Evolutionary conservation across 2,797 vertebrate genomes (phyloP).

Genomic region (Simalia tracyae): DNA sequence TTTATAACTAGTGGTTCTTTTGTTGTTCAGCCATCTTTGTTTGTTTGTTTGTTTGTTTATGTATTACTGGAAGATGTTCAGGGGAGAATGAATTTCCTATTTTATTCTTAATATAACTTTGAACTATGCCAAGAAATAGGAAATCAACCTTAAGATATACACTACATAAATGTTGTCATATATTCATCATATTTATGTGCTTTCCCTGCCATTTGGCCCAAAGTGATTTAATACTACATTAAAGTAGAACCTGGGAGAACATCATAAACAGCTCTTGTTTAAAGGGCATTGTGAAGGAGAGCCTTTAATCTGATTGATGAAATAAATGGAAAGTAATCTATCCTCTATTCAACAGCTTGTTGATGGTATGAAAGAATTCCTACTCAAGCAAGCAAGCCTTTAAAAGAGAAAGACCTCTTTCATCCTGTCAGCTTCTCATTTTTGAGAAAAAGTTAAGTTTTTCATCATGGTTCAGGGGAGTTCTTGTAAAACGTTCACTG

Average conservation of each 20-base stretch:
- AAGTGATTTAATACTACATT: conserved; percentile 80
- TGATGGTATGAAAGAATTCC: conserved; percentile 86
- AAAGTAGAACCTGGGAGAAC: conserved; percentile 79
- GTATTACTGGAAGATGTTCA: conserved; percentile 47
- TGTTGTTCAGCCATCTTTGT: no score
- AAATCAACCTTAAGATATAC: conserved; percentile 70
- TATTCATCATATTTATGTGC: conserved; percentile 77
- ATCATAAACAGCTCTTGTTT: conserved; percentile 84
- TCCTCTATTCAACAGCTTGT: conserved; percentile 85
- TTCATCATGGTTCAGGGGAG: conserved; percentile 90
- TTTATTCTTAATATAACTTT: conserved; percentile 43
- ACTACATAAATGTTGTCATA: conserved; percentile 71
- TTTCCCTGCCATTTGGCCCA: conserved; percentile 62
- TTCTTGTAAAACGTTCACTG: conserved; percentile 88
- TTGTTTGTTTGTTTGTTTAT: conserved; percentile 39
- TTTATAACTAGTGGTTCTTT: conserved; percentile 18
- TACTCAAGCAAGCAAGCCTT: conserved; percentile 79
- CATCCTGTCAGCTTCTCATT: conserved; percentile 87
- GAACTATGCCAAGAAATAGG: conserved; percentile 63
- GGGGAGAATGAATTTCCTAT: neutral
- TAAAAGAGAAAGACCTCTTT: conserved; percentile 86
- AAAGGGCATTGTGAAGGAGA: conserved; percentile 84
- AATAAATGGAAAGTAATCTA: conserved; percentile 87
- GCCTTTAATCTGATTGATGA: conserved; percentile 86
- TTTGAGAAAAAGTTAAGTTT: conserved; percentile 88